Base-by-base conservation (phyloP, 2,797 vertebrate genomes). In the Balearica regulorum region DNA sequence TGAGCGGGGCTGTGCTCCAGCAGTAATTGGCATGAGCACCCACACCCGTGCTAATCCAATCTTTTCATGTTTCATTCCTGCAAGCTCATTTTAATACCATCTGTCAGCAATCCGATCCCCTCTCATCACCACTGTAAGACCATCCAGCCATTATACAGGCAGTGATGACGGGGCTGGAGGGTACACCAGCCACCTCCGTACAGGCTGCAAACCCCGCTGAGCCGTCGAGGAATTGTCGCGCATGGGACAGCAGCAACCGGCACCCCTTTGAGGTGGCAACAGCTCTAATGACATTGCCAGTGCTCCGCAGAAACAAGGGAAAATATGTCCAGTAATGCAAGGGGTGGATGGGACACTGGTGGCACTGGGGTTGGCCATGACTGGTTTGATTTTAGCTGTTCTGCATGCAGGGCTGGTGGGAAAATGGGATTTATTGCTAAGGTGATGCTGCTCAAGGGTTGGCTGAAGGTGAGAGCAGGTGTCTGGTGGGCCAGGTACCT, bases 251-350 rank as follows among this genome's bases (percentile, higher is more conserved):
- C 48, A 62, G 39, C 37, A 48, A 26, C 22, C 2, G 1, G 16
- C 43, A 35, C 19, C 29, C 18, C 18, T 57, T 49, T 25, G 83
- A 48, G 44, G 16, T 29, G 24, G 16, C 29, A 60, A 31, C 0
- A 0, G 41, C 35, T 78, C 13, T 39, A 15, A 12, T 0, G 5
- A 4, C 48, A 10, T 21, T 3, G 1, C 4, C 55, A 3, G 16
- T 19, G 60, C 60, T 51, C 61, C 70, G 65, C 41, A 86, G 72
- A n/a, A 58, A 43, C 13, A 12, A 41, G 46, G 54, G 17, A 21
- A 49, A 44, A 37, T 11, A 11, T 1, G 6, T 13, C 26, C 66
- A 48, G 28, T 7, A 8, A 13, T 55, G 57, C n/a, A 33, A 37
- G 22, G 29, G 29, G 20, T 35, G 35, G 41, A 10, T 0, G 4